Evolutionary conservation across 2,888 invertebrate species (phyloP), one percentile per base, ranked within the genome.

Genomic region (Tiliacea aurago): DNA sequence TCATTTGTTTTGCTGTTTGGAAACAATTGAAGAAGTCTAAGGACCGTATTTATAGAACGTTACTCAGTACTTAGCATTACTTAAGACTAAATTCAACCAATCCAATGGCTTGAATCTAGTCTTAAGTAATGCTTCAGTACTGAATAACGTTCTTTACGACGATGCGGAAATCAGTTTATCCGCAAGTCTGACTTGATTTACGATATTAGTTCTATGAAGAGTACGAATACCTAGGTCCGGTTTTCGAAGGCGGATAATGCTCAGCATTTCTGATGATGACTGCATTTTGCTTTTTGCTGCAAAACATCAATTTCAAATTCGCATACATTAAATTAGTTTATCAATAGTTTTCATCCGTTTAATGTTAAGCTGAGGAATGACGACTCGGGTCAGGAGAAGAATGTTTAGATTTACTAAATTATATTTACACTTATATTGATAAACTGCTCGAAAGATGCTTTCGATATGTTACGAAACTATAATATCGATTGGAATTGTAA

Each of bases 291-390:
- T 28, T 59, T 77, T 59, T 77, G 45, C n/a, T 51, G 65, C 20
- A 43, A 51, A 45, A 76, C 58, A 76, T 76, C 10, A 59, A 67
- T 53, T 76, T 69, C 0, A 59, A 51, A 59, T 68, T 68, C 51
- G 45, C 28, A 53, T 77, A 56, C 41, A 56, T 62, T 62, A 72
- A 78, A 56, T 78, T 49, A 56, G 55, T 70, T 82, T 70, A 79
- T 80, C 64, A 68, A 69, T 33, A 73, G 56, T 58, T 80, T 68
- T 62, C 62, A 65, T 56, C 18, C 58, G 49, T 66, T 81, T 80
- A 65, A 78, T 69, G 68, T 65, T 73, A 58, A 15, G 53, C n/a
- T 64, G 65, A 76, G n/a, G 51, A 74, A 59, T 76, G 74, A 74
- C 45, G 51, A 59, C 28, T 59, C 10, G 37, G 58, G 37, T n/a